A percentile compares a stretch with the other conserved stretches of the same genome.
Conservation (phyloP, 2,113 vertebrate species). For the Eolophus roseicapilla region DNA sequence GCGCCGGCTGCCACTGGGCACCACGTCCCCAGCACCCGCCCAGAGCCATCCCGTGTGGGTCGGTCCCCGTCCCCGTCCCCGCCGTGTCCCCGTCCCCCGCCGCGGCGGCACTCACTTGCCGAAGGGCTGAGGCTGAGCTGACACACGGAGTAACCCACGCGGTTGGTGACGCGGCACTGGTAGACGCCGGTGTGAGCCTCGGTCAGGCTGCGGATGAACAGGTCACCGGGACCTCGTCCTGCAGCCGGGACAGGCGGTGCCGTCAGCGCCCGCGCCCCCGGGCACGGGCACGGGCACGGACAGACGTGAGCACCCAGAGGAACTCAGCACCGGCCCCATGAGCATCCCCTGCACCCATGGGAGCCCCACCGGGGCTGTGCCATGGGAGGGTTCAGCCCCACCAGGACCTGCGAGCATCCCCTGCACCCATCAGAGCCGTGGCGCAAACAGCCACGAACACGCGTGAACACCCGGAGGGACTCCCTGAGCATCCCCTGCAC, state of each 20-base stretch:
- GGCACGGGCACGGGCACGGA: rapidly evolving
- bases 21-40: not conserved
- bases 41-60: not conserved
- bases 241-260: not conserved
- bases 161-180: slow-evolving; percentile 80
- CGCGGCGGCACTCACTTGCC: not conserved
- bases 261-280: rapidly evolving
- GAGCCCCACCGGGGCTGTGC: no score
- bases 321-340: no score
- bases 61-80: not conserved
- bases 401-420: no score
- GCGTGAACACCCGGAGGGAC: no score
- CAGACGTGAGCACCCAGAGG: no score
- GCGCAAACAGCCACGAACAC: no score
- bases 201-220: slow-evolving; percentile 80
- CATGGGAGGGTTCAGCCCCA: no score
- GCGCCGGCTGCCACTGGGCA: not conserved
- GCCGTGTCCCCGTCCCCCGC: not conserved
- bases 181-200: slow-evolving; percentile 78
- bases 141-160: slow-evolving; percentile 80
- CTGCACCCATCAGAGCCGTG: no score
- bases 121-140: slow-evolving; percentile 60
- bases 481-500: no score
- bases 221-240: slow-evolving; percentile 77
- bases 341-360: no score